Percentiles rank a stretch among this genome's conserved stretches.
Evolutionary conservation across 2,797 vertebrate genomes (phyloP).

Genomic region (Eulemur albifrons): DNA sequence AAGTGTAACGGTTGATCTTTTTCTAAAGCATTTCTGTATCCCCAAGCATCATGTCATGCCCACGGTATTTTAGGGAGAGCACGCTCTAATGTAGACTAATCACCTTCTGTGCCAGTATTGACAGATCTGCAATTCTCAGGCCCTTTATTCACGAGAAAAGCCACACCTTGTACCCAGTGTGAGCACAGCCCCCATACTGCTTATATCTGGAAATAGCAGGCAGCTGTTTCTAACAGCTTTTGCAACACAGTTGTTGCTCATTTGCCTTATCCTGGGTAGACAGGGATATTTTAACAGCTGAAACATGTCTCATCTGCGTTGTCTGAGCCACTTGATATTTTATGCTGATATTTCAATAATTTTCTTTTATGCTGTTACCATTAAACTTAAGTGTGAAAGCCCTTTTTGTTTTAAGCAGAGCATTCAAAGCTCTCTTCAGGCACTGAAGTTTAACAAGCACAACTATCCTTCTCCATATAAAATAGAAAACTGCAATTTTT

Average conservation of each 20-base stretch:
- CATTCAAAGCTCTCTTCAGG: not conserved
- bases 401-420: not conserved
- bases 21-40: not conserved
- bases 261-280: slow-evolving; percentile 12
- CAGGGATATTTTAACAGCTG: slow-evolving; percentile 35
- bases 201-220: slow-evolving; percentile 49
- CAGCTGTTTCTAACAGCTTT: slow-evolving; percentile 38
- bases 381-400: not conserved
- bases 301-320: not conserved
- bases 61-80: not conserved
- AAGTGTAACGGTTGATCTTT: not conserved
- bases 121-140: not conserved
- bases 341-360: not conserved
- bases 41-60: not conserved
- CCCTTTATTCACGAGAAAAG: not conserved
- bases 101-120: not conserved
- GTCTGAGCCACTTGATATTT: not conserved
- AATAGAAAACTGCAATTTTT: not conserved
- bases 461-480: not conserved
- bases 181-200: not conserved
- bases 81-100: not conserved
- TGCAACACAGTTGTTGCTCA: not conserved
- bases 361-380: not conserved
- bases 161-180: not conserved
- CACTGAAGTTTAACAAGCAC: not conserved